phyloP scores from a whole-genome alignment of 2,797 vertebrate species.

The Atherinosoma microstoma region DNA sequence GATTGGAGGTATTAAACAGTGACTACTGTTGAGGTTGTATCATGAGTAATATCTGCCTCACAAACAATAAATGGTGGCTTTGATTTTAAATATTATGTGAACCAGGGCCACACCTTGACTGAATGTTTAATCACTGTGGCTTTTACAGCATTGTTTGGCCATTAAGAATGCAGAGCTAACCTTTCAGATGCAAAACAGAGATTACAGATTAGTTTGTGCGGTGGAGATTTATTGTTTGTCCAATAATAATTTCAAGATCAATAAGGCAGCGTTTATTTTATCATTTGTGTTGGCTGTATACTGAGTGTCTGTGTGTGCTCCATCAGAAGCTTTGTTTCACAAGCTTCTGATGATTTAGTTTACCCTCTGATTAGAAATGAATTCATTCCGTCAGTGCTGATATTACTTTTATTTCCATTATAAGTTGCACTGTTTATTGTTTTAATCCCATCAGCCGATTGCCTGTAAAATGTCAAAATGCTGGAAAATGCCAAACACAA shows the following conservation, averaged over 20 bases:
- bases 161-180: constrained; percentile 50
- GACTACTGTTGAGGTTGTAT: constrained; percentile 59
- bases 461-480: constrained; percentile 7
- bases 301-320: neutral
- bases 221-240: constrained; percentile 35
- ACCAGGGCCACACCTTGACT: constrained; percentile 44
- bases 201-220: constrained; percentile 36
- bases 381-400: constrained; percentile 6
- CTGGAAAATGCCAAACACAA: constrained; percentile 6
- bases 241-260: constrained; percentile 25
- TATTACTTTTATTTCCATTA: neutral
- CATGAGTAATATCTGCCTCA: constrained; percentile 27
- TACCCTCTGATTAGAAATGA: neutral
- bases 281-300: constrained; percentile 25
- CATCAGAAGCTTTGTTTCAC: neutral
- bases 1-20: constrained; percentile 19
- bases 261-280: constrained; percentile 14
- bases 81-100: constrained; percentile 52
- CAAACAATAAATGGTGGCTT: constrained; percentile 40
- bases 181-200: constrained; percentile 41
- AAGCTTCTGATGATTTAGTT: constrained; percentile 1
- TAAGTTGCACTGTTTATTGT: constrained; percentile 11
- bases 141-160: constrained; percentile 45
- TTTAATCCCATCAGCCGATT: constrained; percentile 8
- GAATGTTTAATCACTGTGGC: constrained; percentile 38